Evolutionary conservation across 2,797 vertebrate genomes (phyloP), one percentile per base, ranked within the genome.

Genomic region (Trematomus bernacchii): DNA sequence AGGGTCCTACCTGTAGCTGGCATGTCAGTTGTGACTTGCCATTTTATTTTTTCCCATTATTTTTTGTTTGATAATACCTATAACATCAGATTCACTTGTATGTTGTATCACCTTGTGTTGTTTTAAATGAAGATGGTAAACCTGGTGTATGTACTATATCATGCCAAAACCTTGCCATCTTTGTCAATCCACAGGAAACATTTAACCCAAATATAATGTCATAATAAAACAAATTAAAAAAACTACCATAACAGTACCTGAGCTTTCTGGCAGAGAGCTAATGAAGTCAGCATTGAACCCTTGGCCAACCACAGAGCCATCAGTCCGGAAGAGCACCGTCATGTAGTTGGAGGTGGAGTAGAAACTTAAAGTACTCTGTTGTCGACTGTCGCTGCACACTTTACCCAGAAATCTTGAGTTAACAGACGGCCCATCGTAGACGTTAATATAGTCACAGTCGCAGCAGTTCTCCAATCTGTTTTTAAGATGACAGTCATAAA

Each of bases 281-380:
- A 48, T 83, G 72, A 95, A 96, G 14, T 91, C 50, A 0, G 95
- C 96, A 0, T 53, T 85, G 80, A 97, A 96, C 21, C 96, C 96
- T 42, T 90, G 85, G 53, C 79, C 91, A 3, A 94, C 93, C 66
- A 84, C 89, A 21, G 94, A 79, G 0, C 57, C 0, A 14, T 96
- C 95, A 2, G 90, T 94, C 10, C 73, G 87, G 90, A 97, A 96
- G 23, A 94, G 21, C 65, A 96, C 94, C 0, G 96, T 96, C 93
- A 96, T 59, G 87, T 93, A 87, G 65, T 87, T 73, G 37, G 95
- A 96, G n/a, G 95, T 90, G n/a, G 96, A 97, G 72, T 92, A 77
- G 82, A n/a, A n/a, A n/a, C n/a, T n/a, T n/a, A 96, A 95, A 19
- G 89, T 40, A 33, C 19, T 71, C 2, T 19, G 19, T 19, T 19